These are phyloP conservation scores for Hydriomena furcata DNA, from an alignment of 2,888 invertebrate species.

Conservation along the genomic window DNA sequence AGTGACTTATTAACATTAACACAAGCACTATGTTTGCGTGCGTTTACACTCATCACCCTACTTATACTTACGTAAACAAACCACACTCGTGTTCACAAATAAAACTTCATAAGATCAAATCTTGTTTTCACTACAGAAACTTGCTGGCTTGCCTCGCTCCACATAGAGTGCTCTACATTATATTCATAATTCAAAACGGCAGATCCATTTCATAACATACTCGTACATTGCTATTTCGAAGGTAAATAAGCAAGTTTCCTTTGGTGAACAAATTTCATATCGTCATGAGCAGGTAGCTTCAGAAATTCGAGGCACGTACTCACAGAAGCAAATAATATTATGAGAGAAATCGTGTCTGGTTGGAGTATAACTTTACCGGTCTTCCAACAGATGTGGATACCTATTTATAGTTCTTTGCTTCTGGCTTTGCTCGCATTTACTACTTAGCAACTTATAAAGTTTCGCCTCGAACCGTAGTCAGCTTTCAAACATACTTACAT, in stretches of 20 bases:
- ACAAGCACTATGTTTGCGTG: too few species aligned
- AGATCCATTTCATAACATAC: conserved; percentile 49
- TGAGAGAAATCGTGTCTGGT: conserved; percentile 67
- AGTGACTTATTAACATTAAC: too few species aligned
- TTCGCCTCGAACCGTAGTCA: conserved; percentile 7
- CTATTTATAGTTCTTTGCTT: conserved; percentile 32
- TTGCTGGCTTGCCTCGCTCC: neutral
- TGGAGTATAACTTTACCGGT: conserved; percentile 60
- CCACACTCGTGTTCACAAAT: neutral
- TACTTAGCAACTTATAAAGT: conserved; percentile 28
- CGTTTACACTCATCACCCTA: too few species aligned
- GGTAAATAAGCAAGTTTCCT: conserved; percentile 64
- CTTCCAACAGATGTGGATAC: conserved; percentile 27
- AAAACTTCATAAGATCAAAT: neutral
- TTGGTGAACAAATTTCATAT: conserved; percentile 66
- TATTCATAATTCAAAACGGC: conserved; percentile 34
- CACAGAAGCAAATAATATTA: conserved; percentile 70
- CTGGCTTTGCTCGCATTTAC: conserved; percentile 24
- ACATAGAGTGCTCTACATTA: conserved; percentile 5
- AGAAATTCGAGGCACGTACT: conserved; percentile 65
- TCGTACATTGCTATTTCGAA: conserved; percentile 57
- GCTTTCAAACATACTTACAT: neutral
- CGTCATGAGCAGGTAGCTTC: conserved; percentile 60
- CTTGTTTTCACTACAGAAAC: conserved; percentile 1
- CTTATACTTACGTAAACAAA: too few species aligned